Evolutionary conservation across 2,797 vertebrate species (phyloP), one percentile per base, ranked within the genome.

Genomic region (Oceanodroma leucorhoa): DNA sequence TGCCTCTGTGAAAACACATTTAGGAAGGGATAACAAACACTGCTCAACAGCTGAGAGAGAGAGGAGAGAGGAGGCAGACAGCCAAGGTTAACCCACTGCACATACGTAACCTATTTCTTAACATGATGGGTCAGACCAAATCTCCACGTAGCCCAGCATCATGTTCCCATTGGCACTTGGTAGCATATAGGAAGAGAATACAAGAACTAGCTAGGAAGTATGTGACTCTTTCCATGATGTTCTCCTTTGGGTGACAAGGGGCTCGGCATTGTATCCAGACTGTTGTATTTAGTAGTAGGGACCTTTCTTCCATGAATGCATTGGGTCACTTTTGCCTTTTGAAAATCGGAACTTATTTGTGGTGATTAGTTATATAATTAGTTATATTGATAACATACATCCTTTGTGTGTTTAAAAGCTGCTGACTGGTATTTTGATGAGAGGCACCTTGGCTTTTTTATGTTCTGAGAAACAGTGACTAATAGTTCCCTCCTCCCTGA

Each of bases 21-120:
- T 61, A 17, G n/a, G 73, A 41, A 26, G 7, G 7, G 32, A 6
- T 40, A 29, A 40, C 13, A 76, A 54, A 45, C 3, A 12, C 11
- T 22, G 18, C 21, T 26, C 14, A 27, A 17, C 7, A 60, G 27
- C 32, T 0, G 0, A 54, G 26, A 29, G 57, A 62, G 38, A 14
- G 36, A 43, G 40, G 58, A 46, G 57, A 62, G 29, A 34, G 46
- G 45, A n/a, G 55, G 32, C 55, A 76, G 50, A 5, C 14, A 69
- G 46, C 46, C 43, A 80, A 36, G 36, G 2, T 29, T 48, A 48
- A 66, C 43, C 5, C 29, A 3, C 18, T 36, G 38, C 15, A 36
- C 0, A 0, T 2, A 5, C 20, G 8, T 30, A 22, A 38, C 1
- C 0, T 5, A 4, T 54, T 66, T 62, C 38, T 48, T 82, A 45